phyloP scores from a whole-genome alignment of 2,113 vertebrate species.

The Stercorarius parasiticus region DNA sequence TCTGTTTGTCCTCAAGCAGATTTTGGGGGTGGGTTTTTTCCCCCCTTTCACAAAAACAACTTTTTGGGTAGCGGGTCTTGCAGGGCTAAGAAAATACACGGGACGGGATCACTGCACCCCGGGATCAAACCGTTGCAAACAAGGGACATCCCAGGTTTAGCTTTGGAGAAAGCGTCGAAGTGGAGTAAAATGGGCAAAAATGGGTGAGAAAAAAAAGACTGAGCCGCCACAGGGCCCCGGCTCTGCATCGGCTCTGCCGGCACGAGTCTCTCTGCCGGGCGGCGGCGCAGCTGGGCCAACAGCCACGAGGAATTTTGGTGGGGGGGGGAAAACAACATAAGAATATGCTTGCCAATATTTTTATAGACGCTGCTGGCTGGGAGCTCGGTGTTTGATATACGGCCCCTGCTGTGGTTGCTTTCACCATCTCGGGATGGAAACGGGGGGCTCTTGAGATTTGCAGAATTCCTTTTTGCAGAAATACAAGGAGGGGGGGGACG shows the following conservation, averaged over 20 bases:
- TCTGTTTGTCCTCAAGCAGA: not conserved
- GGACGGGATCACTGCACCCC: not conserved
- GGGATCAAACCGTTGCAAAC: too few relatives aligned
- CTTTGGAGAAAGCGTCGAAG: not conserved
- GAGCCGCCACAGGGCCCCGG: not conserved
- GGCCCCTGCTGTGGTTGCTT: not conserved
- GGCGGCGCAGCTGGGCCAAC: not conserved
- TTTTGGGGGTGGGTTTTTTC: too few relatives aligned
- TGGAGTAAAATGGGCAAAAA: not conserved
- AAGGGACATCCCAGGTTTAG: not conserved
- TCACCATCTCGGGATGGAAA: fast-evolving
- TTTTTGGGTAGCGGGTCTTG: not conserved
- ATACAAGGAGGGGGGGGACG: fast-evolving
- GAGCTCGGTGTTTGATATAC: fast-evolving
- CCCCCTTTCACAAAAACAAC: not conserved
- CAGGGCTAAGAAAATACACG: not conserved
- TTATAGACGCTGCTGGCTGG: not conserved
- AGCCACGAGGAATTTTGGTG: not conserved
- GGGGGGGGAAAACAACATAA: not conserved
- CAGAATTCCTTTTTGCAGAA: not conserved
- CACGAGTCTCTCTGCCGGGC: not conserved
- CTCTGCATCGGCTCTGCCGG: not conserved
- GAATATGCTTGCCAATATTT: not conserved
- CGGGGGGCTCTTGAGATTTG: not conserved
- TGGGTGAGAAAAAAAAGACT: not conserved